Evolutionary conservation across 2,113 vertebrate genomes (phyloP), one percentile per base, ranked within the genome.

Genomic region (Triplophysa rosa): DNA sequence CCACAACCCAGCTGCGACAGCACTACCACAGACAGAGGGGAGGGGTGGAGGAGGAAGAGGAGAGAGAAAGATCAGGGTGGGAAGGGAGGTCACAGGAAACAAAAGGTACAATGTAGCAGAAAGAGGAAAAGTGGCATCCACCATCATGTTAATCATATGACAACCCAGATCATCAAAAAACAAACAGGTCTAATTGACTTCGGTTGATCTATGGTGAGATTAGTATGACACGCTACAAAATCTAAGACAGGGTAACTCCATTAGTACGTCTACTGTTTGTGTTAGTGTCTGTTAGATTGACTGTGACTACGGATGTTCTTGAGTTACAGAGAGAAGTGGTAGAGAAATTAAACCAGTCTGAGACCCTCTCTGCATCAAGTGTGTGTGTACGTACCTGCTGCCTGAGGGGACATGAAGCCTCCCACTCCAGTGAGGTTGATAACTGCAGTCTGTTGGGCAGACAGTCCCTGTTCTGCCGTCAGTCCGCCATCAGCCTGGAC

Each of bases 1-100:
- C 95, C 96, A 95, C 96, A 98, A 95, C 95, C 94, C 94, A 96
- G 94, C 95, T 96, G 97, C 95, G 97, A 95, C 94, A 97, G 94
- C 94, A 95, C 97, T 98, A 93, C 87, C 84, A 78, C 72, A 13
- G 82, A 77, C 76, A 67, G 78, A 74, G 86, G 69, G 84, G 83
- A 82, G 87, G 85, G 79, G 79, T 42, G 88, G 85, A 87, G 87
- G 89, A 89, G 89, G 85, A 89, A 83, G 88, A 63, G 82, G 82
- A 65, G 71, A 49, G 29, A 17, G 77, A 65, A 45, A 52, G 78
- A 62, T 77, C 65, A 56, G 59, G 16, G 42, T 87, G 69, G 17
- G 82, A 80, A 82, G 67, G 77, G 91, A 82, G 87, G 85, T 86
- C 79, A 77, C 87, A 89, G 85, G 84, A 68, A 84, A 83, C 82